Evolutionary conservation across 2,113 vertebrate species (phyloP), one percentile per base, ranked within the genome.

Genomic region (Leptocoma aspasia): DNA sequence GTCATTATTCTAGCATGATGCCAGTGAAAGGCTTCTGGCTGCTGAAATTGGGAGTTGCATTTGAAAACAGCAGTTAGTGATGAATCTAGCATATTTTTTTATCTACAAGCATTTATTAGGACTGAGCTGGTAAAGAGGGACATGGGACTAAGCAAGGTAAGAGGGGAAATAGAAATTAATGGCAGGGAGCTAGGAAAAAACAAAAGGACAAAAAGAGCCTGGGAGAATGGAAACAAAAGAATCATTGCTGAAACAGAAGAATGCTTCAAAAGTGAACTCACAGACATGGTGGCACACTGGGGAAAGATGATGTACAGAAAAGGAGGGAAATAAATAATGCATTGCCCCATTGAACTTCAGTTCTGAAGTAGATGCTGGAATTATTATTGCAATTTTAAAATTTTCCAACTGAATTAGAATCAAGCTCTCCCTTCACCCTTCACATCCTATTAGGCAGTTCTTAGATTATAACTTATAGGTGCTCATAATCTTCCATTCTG

Each of bases 401-500:
- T 97, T 95, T 95, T 94, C 90, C 47, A 93, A 14, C 90, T 77
- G 71, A 93, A 89, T 47, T 89, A 68, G 42, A 94, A 93, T 90
- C 86, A 90, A 93, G 60, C 35, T 41, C 27, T 89, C 64, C 41
- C 72, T 95, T 95, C 80, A 89, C 72, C 56, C 89, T 96, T 95
- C 91, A 96, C 68, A 89, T 94, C 68, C 56, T 86, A 59, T 92
- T 93, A 95, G 64, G 59, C 21, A 73, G 54, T 77, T 93, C 45
- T 96, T 66, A 73, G 68, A 63, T 78, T 60, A 75, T 63, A 73
- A 65, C 27, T 94, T 77, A 83, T 63, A 71, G 80, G 56, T 73
- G 47, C 24, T 70, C 6, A 63, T 93, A 90, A 92, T 93, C 71
- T 89, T 39, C 50, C 41, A 52, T 81, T 35, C 71, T 70, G 57